Percentiles rank a stretch among this genome's conserved stretches.
phyloP scores from a whole-genome alignment of 2,888 invertebrate genomes.

The Campaea margaritaria region DNA sequence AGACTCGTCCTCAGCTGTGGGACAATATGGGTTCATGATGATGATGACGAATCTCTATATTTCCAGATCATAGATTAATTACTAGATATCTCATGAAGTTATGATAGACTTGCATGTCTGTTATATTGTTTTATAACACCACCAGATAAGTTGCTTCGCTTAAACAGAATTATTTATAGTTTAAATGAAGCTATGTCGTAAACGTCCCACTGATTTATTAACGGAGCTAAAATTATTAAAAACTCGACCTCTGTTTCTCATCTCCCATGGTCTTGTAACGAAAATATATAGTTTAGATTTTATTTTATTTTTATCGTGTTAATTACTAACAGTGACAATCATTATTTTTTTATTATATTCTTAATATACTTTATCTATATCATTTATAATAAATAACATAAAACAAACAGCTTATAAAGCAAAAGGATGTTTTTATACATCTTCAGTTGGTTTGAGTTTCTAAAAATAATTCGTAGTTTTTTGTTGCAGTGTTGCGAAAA shows the following conservation, averaged over 20 bases:
- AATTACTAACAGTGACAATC: too few species aligned
- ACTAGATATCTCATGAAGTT: not conserved
- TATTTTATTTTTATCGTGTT: not conserved
- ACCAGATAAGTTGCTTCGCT: constrained; percentile 56
- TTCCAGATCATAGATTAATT: not conserved
- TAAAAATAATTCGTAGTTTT: too few species aligned
- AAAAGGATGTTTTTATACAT: too few species aligned
- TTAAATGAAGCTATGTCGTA: constrained; percentile 72
- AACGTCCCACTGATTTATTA: constrained; percentile 69
- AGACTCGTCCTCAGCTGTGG: too few species aligned
- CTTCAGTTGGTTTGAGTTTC: too few species aligned
- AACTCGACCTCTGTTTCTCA: constrained; percentile 25
- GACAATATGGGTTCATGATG: too few species aligned
- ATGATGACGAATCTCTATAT: not conserved
- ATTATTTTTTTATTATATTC: too few species aligned
- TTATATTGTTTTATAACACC: not conserved
- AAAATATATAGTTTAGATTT: not conserved
- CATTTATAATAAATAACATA: too few species aligned
- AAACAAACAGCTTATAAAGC: too few species aligned
- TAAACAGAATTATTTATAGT: constrained; percentile 67
- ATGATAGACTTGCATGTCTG: too few species aligned
- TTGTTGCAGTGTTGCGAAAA: too few species aligned
- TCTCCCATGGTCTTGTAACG: constrained; percentile 1
- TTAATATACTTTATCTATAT: too few species aligned
- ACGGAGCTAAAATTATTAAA: constrained; percentile 58